Evolutionary conservation across 1,140 invertebrate genomes (phyloP).

Genomic region (Archivesica marissinica): DNA sequence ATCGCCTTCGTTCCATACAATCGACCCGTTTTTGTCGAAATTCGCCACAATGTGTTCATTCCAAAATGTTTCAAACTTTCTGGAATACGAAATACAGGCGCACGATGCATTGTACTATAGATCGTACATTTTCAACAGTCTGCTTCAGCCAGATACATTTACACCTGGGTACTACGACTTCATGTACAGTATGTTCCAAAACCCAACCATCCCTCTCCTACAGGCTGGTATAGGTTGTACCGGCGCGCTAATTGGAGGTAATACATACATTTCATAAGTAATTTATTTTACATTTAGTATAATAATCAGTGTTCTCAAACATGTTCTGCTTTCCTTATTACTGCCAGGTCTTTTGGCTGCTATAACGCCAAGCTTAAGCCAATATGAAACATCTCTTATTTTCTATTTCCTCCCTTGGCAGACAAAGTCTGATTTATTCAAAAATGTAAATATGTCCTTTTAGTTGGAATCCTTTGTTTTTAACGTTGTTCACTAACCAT

Average conservation of each 20-base stretch:
- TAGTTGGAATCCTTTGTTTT: no score
- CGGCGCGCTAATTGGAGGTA: conserved; percentile 49
- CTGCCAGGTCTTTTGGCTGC: no score
- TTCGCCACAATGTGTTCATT: not conserved
- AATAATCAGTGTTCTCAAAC: no score
- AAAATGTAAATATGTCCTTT: no score
- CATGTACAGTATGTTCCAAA: not conserved
- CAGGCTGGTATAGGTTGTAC: conserved; percentile 23
- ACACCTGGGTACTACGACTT: conserved; percentile 6
- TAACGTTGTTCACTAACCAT: no score
- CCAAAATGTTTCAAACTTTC: conserved; percentile 39
- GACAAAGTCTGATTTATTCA: no score
- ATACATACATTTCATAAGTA: not conserved
- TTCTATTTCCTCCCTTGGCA: no score
- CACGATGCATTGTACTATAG: conserved; percentile 4
- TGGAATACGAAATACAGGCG: conserved; percentile 40
- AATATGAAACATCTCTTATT: no score
- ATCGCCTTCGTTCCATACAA: conserved; percentile 21
- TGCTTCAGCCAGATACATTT: conserved; percentile 22
- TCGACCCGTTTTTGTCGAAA: conserved; percentile 6
- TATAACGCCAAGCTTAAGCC: no score
- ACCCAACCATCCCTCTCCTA: not conserved
- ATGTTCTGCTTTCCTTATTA: no score
- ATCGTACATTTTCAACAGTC: conserved; percentile 16
- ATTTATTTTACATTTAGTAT: no score